phyloP scores from a whole-genome alignment of 2,888 invertebrate genomes.

The Drosophila koepferae region DNA sequence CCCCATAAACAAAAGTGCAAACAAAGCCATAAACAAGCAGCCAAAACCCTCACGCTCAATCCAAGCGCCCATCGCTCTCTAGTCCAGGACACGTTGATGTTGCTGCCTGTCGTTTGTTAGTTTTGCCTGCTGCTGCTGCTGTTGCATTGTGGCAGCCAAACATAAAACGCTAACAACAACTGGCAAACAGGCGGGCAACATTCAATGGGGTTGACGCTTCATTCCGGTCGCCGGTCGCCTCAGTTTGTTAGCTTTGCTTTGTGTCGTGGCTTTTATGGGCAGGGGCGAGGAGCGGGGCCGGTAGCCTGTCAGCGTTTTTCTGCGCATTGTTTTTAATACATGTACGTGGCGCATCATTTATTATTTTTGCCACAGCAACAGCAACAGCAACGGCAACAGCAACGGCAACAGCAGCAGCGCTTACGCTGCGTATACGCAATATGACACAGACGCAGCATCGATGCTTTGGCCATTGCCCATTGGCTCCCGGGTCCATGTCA shows the following conservation, averaged over 20 bases:
- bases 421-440: constrained; percentile 67
- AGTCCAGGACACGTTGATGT: constrained; percentile 7
- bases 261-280: constrained; percentile 51
- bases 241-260: constrained; percentile 74
- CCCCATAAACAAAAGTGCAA: constrained; percentile 81
- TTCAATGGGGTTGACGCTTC: constrained; percentile 57
- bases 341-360: constrained; percentile 78
- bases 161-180: constrained; percentile 49
- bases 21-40: constrained; percentile 77
- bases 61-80: neutral
- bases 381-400: neutral
- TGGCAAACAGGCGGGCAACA: constrained; percentile 33
- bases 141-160: constrained; percentile 49
- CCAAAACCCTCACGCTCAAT: constrained; percentile 30
- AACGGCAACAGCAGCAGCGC: constrained; percentile 13
- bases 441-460: constrained; percentile 32
- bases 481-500: constrained; percentile 69
- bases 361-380: constrained; percentile 61
- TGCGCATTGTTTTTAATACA: constrained; percentile 77
- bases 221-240: constrained; percentile 59
- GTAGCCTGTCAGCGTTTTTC: constrained; percentile 72
- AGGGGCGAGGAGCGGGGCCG: constrained; percentile 1
- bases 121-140: constrained; percentile 34
- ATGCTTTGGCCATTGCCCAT: neutral
- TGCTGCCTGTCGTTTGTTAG: constrained; percentile 37